Conservation (phyloP, 2,797 vertebrate species). For the Acrocephalus scirpaceus region DNA sequence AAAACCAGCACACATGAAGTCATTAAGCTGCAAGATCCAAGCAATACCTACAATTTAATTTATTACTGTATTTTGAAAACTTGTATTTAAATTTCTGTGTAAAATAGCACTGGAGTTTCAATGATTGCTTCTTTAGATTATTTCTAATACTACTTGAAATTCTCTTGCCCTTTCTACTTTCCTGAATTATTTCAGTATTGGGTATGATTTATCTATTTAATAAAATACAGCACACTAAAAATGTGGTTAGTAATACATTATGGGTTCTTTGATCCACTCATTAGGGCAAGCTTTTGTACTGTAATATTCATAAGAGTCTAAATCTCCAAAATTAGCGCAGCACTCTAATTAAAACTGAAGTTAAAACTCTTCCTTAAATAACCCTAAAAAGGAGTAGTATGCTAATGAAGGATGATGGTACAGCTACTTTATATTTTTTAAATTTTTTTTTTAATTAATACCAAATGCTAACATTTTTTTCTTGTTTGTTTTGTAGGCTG, state of each 20-base stretch:
- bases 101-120: not conserved
- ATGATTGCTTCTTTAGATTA: not conserved
- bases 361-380: not conserved
- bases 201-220: not conserved
- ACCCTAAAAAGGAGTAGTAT: not conserved
- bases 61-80: not conserved
- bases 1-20: not conserved
- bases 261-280: not conserved
- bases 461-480: not conserved
- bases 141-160: not conserved
- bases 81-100: not conserved
- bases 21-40: not conserved
- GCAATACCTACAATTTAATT: not conserved
- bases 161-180: not conserved
- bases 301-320: not conserved
- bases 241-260: not conserved
- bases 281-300: not conserved
- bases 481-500: conserved; percentile 84
- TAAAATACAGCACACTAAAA: not conserved
- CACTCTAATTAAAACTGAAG: not conserved
- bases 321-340: not conserved
- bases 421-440: not conserved
- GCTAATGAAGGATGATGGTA: not conserved
- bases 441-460: not conserved
- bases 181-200: not conserved